phyloP scores from a whole-genome alignment of 2,888 invertebrate species.

The Neoaliturus tenellus region DNA sequence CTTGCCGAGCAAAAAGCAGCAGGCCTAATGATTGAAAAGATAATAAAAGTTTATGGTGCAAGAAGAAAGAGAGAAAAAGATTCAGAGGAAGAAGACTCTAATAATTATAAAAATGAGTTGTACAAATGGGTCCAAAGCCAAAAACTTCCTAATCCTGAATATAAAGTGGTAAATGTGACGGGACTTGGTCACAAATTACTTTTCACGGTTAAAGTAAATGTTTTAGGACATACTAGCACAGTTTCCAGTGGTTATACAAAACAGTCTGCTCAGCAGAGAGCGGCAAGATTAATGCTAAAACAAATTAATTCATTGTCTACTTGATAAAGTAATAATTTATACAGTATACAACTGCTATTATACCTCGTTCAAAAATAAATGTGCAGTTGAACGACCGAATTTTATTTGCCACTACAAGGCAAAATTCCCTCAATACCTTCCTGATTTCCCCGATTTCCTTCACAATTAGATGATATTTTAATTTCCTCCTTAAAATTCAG shows the following conservation, averaged over 20 bases:
- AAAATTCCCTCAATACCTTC: too few species aligned
- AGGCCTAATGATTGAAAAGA: conserved; percentile 6
- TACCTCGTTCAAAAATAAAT: too few species aligned
- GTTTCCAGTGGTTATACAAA: neutral
- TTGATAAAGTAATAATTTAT: too few species aligned
- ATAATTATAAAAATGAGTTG: neutral
- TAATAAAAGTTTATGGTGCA: neutral
- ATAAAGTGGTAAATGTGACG: neutral
- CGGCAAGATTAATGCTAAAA: neutral
- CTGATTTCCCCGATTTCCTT: too few species aligned
- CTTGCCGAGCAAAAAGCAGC: neutral
- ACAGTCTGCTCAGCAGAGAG: conserved; percentile 11
- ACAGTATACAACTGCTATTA: too few species aligned
- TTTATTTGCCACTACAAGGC: too few species aligned
- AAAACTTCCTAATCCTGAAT: neutral
- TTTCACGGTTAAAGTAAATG: conserved; percentile 17
- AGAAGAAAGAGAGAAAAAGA: neutral
- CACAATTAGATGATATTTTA: too few species aligned
- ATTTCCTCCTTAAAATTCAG: too few species aligned
- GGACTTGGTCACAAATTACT: conserved; percentile 10
- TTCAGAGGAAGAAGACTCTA: neutral
- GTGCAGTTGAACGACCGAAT: too few species aligned
- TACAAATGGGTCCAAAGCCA: conserved; percentile 8
- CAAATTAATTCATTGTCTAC: neutral
- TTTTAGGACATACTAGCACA: neutral